Percentiles rank a stretch among this genome's conserved stretches.
Evolutionary conservation across 2,113 vertebrate species (phyloP).

Genomic region (Stictonetta naevosa): DNA sequence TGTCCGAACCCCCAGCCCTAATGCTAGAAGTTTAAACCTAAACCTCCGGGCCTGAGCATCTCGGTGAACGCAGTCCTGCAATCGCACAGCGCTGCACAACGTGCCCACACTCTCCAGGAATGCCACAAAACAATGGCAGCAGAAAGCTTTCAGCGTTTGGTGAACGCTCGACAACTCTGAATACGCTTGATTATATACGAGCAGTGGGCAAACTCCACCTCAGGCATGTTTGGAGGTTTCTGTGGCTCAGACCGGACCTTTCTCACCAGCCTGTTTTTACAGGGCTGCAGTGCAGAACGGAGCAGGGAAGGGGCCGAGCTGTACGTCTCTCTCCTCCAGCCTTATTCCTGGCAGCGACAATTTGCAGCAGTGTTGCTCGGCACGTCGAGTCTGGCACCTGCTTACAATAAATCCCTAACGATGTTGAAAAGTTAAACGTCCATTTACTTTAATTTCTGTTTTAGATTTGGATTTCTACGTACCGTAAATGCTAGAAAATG

Average conservation of each 20-base stretch:
- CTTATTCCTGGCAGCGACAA: slow-evolving; percentile 17
- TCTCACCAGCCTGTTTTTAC: neutral
- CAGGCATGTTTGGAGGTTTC: neutral
- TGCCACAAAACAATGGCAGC: neutral
- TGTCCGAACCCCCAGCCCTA: neutral
- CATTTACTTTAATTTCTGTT: neutral
- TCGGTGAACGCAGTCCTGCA: accelerated
- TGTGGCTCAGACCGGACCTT: neutral
- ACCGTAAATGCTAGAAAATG: neutral
- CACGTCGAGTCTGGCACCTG: slow-evolving; percentile 31
- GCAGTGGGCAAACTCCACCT: neutral
- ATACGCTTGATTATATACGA: neutral
- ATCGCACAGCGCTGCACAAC: neutral
- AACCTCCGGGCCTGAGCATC: accelerated
- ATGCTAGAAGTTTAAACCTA: neutral
- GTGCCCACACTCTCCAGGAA: neutral
- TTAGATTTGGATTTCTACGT: neutral
- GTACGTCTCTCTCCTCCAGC: neutral
- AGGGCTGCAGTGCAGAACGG: neutral
- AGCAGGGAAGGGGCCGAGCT: neutral
- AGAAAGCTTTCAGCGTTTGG: neutral
- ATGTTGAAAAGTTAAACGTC: neutral
- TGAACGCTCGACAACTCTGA: neutral
- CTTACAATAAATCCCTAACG: slow-evolving; percentile 26
- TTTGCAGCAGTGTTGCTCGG: neutral